phyloP scores from a whole-genome alignment of 2,888 invertebrate genomes.

The Apotomis turbidana region DNA sequence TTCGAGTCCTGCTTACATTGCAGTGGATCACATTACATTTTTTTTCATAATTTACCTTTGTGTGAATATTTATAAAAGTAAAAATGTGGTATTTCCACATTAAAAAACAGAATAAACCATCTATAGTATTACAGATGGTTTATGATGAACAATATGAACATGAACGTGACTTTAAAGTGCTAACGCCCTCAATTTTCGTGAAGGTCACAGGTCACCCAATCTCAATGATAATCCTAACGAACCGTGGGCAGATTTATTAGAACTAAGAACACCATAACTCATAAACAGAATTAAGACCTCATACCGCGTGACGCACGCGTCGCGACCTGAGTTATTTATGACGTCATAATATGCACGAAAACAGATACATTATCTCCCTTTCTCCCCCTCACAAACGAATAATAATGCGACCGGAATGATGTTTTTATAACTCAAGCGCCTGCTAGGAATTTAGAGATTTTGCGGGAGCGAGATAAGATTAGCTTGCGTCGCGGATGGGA shows the following conservation, averaged over 20 bases:
- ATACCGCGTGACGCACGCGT: conserved; percentile 31
- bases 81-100: no score
- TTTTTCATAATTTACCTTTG: no score
- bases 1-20: no score
- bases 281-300: conserved; percentile 40
- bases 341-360: conserved; percentile 42
- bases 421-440: conserved; percentile 32
- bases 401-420: conserved; percentile 36
- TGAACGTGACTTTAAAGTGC: no score
- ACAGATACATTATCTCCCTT: conserved; percentile 40
- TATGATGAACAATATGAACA: no score
- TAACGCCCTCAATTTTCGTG: background rate
- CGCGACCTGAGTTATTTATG: conserved; percentile 41
- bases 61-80: no score
- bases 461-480: conserved; percentile 24
- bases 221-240: conserved; percentile 13
- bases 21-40: no score
- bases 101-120: no score
- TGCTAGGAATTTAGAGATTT: conserved; percentile 26
- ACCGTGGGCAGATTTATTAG: conserved; percentile 31
- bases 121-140: no score
- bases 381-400: conserved; percentile 38
- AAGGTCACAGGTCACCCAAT: background rate
- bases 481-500: conserved; percentile 1
- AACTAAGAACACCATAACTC: conserved; percentile 32